Evolutionary conservation across 2,113 vertebrate genomes (phyloP).

Genomic region (Catharus fuscescens): DNA sequence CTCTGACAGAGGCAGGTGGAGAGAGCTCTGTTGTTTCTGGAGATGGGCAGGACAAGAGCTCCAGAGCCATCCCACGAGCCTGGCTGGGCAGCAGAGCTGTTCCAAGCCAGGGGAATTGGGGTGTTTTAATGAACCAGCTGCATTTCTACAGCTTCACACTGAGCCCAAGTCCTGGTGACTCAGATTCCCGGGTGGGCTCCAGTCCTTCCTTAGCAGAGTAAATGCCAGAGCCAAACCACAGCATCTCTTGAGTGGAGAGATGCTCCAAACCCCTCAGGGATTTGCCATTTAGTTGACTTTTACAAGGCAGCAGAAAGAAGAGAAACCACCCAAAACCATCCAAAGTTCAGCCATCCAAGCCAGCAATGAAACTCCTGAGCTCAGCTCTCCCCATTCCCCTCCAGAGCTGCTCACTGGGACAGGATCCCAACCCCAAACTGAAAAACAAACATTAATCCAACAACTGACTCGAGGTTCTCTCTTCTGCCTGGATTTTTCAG

Average conservation of each 20-base stretch:
- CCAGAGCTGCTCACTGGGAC: rapidly evolving
- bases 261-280: background rate
- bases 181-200: background rate
- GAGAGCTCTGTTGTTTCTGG: background rate
- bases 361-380: background rate
- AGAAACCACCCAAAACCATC: background rate
- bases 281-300: background rate
- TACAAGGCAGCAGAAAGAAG: background rate
- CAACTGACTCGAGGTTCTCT: background rate
- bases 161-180: background rate
- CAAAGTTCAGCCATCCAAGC: background rate
- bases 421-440: background rate
- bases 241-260: background rate
- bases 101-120: rapidly evolving
- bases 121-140: background rate
- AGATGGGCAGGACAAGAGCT: background rate
- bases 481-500: background rate
- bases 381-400: background rate
- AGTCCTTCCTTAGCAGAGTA: background rate
- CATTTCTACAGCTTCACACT: background rate
- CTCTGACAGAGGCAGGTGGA: background rate
- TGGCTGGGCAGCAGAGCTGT: background rate
- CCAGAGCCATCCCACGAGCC: background rate
- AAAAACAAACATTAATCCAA: background rate
- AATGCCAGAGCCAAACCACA: background rate